phyloP scores from a whole-genome alignment of 2,888 invertebrate species.

The Sarcophaga rosellei region DNA sequence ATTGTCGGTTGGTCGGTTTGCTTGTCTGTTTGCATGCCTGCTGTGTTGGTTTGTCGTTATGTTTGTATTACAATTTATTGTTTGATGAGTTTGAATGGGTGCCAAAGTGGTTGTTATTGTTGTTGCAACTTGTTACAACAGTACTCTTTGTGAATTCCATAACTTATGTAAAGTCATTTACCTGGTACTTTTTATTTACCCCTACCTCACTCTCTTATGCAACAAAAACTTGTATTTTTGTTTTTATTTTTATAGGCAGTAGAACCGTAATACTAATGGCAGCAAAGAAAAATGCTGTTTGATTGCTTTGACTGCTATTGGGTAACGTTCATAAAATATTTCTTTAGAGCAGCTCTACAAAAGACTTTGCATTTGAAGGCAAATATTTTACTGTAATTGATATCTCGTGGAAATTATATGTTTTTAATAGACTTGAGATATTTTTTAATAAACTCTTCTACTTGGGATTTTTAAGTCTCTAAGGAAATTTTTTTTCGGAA shows the following conservation, averaged over 20 bases:
- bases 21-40: not conserved
- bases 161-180: conserved; percentile 1
- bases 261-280: no score
- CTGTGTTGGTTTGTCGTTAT: not conserved
- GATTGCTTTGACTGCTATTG: no score
- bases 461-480: no score
- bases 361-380: no score
- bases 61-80: conserved; percentile 29
- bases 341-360: no score
- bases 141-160: not conserved
- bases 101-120: conserved; percentile 35
- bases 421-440: no score
- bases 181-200: not conserved
- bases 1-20: conserved; percentile 17
- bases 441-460: no score
- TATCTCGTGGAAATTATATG: no score
- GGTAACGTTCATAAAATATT: no score
- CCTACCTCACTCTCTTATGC: not conserved
- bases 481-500: no score
- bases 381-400: no score
- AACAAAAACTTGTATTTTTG: not conserved
- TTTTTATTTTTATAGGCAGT: not conserved
- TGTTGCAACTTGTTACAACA: conserved; percentile 11
- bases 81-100: conserved; percentile 45
- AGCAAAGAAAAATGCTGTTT: no score